Evolutionary conservation across 2,113 vertebrate genomes (phyloP), one percentile per base, ranked within the genome.

Genomic region (Noturus placidus): DNA sequence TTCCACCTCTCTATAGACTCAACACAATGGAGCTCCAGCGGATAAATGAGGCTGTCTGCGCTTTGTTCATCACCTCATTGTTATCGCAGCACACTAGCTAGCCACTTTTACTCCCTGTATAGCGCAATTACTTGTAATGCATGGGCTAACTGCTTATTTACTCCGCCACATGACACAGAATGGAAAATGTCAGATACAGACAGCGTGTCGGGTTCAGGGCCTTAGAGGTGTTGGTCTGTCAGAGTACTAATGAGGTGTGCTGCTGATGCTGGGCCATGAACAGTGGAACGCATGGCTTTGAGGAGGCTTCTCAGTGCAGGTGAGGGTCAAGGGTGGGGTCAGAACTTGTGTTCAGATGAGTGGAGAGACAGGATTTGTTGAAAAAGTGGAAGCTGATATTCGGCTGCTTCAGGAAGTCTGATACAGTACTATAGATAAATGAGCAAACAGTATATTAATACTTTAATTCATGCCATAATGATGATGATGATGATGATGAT

Each of bases 121-220:
- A 30, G 59, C 42, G 13, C 74, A 50, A 79, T 86, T 86, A 86
- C 74, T 61, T 54, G 42, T 78, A 77, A 10, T 4, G 59, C 38
- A 11, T 52, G 10, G 50, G 33, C 74, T 86, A 86, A 86, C 85
- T 9, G 76, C 85, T 86, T 67, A 86, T 80, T 86, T 80, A 86
- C 76, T 54, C 46, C 50, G 11, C 78, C 14, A 63, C 63, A 1
- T 56, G 20, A 80, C 61, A 67, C 46, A 11, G 7, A 25, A 35
- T 5, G 19, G 35, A 59, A 86, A 86, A 86, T 67, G 77, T 54
- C 85, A 67, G 61, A 2, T 6, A 2, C 33, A 19, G 42, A 67
- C 10, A 19, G 67, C 11, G 52, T 74, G 33, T 61, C 17, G 27
- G 82, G 69, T 38, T 46, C 35, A 30, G 52, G 35, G 17, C 5